These are phyloP conservation scores for Columba guinea DNA, from an alignment of 2,797 vertebrate species.

Conservation along the genomic window DNA sequence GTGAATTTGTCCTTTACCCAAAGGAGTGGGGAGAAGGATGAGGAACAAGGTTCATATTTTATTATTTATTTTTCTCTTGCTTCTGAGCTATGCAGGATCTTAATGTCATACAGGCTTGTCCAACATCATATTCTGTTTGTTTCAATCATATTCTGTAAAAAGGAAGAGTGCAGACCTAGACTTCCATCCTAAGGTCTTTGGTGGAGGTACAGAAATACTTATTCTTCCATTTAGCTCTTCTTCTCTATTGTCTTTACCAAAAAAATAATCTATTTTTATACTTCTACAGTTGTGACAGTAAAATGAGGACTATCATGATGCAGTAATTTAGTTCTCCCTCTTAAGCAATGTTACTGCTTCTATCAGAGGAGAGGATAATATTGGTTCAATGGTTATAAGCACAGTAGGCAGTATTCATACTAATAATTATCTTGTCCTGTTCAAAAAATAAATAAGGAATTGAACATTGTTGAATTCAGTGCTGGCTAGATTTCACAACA, in stretches of 20 bases:
- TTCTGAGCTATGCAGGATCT: background rate
- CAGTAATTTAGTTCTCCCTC: background rate
- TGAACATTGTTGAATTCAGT: background rate
- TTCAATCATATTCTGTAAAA: background rate
- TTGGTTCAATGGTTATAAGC: background rate
- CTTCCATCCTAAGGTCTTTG: background rate
- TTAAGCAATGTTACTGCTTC: background rate
- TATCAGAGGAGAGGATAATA: background rate
- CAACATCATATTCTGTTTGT: background rate
- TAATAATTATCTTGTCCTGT: conserved; percentile 22
- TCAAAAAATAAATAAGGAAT: conserved; percentile 31
- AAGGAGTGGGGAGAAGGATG: background rate
- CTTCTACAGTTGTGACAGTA: background rate
- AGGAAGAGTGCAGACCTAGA: background rate
- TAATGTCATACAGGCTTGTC: background rate
- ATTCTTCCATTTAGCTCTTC: background rate
- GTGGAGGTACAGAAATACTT: background rate
- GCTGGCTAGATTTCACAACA: conserved; percentile 38
- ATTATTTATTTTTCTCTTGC: background rate
- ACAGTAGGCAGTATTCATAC: background rate
- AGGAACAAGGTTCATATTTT: background rate
- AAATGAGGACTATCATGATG: background rate
- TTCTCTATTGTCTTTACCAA: background rate
- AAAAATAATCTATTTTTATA: background rate
- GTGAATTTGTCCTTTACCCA: background rate